A percentile compares a stretch with the other conserved stretches of the same genome.
Conservation (phyloP, 2,888 invertebrate genomes). For the Lutraria lutraria region DNA sequence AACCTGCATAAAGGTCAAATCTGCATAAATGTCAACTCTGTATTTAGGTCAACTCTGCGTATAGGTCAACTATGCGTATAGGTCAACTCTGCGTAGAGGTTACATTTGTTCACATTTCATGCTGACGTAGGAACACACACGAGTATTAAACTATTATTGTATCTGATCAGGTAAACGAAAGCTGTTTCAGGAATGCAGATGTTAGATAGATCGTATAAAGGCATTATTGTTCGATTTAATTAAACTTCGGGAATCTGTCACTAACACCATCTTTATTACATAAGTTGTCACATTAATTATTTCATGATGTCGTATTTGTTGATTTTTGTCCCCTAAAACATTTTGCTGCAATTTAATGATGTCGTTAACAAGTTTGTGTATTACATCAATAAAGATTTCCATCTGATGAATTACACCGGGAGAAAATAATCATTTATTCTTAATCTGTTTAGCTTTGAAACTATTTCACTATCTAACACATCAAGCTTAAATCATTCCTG, state of each 20-base stretch:
- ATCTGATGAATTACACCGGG: not conserved
- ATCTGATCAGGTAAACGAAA: not conserved
- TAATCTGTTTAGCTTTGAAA: not conserved
- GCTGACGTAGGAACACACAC: too few species aligned
- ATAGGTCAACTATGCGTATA: too few species aligned
- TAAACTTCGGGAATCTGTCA: not conserved
- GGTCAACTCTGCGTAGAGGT: too few species aligned
- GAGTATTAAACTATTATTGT: too few species aligned
- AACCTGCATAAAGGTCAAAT: too few species aligned
- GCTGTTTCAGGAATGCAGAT: not conserved
- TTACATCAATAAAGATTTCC: not conserved
- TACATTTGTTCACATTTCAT: too few species aligned
- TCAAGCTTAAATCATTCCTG: not conserved
- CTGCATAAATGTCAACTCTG: too few species aligned
- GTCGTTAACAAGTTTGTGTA: not conserved
- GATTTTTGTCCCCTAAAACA: constrained; percentile 7
- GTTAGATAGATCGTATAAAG: not conserved
- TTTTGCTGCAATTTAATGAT: not conserved
- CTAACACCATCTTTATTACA: not conserved
- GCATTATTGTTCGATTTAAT: not conserved
- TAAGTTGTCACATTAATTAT: not conserved
- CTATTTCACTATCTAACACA: not conserved
- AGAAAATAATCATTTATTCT: not conserved
- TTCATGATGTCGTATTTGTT: not conserved
- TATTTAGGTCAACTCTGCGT: too few species aligned